Base-by-base conservation (phyloP, 1,140 invertebrate species). In the Condylostylus longicornis region DNA sequence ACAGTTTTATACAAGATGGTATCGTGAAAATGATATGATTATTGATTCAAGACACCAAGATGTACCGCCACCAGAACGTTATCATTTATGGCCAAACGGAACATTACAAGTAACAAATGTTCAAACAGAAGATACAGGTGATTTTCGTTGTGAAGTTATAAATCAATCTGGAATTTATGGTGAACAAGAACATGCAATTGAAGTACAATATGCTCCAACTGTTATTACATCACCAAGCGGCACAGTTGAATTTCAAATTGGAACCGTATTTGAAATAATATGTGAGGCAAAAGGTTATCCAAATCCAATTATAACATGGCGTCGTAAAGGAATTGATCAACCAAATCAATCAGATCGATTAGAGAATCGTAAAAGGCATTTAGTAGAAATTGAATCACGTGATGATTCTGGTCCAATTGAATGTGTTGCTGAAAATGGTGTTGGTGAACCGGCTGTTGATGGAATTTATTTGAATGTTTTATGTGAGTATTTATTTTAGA, bases 151-250 rank as follows among this genome's bases (percentile, higher is more conserved):
- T 43, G 76, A 77, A 53, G 66, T 74, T 15, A 54, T 66, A 25
- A 53, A 58, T 38, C 40, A 38, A 8, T 65, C 66, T 25, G 66
- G 66, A n/a, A 63, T 72, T 30, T 68, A 72, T 3, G 70, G 79
- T 7, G 67, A 65, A 34, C 79, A 82, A 56, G 62, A 69, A 19
- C 77, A 83, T 50, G 66, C 73, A 21, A 79, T 85, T 40, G 71
- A 81, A 69, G 80, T 85, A 20, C 68, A 79, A 53, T 75, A 74
- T 62, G 66, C 79, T 1, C 76, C 80, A 2, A 71, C 65, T 27
- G 69, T 80, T 2, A 54, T 62, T n/a, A 68, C 71, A 0, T 58
- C 75, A n/a, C 80, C 80, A 2, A 70, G 69, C 29, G 78, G 79
- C 0, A 68, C 72, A 38, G 42, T 82, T 3, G 77, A 82, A 53